A percentile compares a stretch with the other conserved stretches of the same genome.
phyloP scores from a whole-genome alignment of 2,113 vertebrate species.

The Acinonyx jubatus region DNA sequence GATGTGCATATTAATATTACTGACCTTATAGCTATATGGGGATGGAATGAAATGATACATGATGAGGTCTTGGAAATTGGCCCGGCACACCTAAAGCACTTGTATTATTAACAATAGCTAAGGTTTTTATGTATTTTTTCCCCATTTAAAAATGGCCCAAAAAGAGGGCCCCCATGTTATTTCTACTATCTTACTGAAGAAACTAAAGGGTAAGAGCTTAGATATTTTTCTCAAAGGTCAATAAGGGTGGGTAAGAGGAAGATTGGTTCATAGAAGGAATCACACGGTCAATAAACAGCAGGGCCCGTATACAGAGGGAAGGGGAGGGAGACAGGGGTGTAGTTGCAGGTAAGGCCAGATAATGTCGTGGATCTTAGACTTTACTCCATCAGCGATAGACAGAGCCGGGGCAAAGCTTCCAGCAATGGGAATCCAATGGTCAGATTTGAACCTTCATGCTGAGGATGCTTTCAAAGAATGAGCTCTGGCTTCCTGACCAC shows the following conservation, averaged over 20 bases:
- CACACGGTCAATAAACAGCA: neutral
- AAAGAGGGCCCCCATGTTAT: neutral
- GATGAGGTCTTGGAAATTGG: neutral
- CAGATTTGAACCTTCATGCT: neutral
- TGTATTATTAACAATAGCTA: neutral
- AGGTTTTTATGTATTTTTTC: neutral
- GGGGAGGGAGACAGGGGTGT: rapidly evolving
- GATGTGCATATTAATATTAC: neutral
- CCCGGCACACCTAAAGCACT: neutral
- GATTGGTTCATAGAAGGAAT: neutral
- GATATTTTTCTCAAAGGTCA: neutral
- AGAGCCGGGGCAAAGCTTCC: neutral
- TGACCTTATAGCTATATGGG: neutral
- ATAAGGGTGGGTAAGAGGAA: neutral
- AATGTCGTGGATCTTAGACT: neutral
- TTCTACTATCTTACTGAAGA: neutral
- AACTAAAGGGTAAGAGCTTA: neutral
- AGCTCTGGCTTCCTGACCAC: neutral
- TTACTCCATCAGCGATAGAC: neutral
- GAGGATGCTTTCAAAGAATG: neutral
- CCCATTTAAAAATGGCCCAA: neutral
- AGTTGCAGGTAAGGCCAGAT: neutral
- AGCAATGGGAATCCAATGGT: neutral
- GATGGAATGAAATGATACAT: neutral
- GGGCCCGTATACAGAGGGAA: no score